Evolutionary conservation across 1,140 invertebrate genomes (phyloP), one percentile per base, ranked within the genome.

Genomic region (Diabrotica undecimpunctata): DNA sequence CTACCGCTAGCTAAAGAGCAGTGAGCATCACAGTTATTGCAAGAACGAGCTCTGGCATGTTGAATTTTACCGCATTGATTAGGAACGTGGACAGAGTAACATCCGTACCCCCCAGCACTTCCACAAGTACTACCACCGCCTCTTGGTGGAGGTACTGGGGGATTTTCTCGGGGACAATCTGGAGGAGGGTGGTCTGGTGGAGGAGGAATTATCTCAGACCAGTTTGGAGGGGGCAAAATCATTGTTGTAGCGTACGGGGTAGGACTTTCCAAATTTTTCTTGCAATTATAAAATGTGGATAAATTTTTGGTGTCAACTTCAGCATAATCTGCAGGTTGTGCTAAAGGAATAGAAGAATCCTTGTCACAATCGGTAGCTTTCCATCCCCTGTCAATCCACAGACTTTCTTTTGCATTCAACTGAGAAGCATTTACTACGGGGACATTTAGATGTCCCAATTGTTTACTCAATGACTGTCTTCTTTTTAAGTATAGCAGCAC

Each of bases 191-290:
- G 89, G 69, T 91, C 88, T 0, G 90, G 91, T 1, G 91, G 90
- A 53, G 90, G 90, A 7, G 90, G 91, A 36, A 92, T 79, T 72
- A 90, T 85, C 71, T 92, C 90, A 12, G 86, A 87, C 89, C 88
- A 91, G 77, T 90, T 91, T 0, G 90, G 86, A 65, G 88, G 79
- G 25, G 81, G 78, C 70, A 79, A 75, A 13, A 78, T 77, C 53
- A 91, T 92, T 2, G 92, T 93, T 0, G 91, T 94, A 0, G 92
- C 92, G 75, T 94, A 94, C 0, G 92, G 92, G 6, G 90, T 90
- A 0, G 90, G 90, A 66, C 87, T 87, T 67, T 88, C 87, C 11
- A 87, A 80, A 59, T 85, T 85, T 74, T 86, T 84, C 41, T 81
- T 91, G 25, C 65, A 66, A 38, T 70, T 70, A 77, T 93, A 92